Evolutionary conservation across 2,113 vertebrate genomes (phyloP).

Genomic region (Glareola pratincola): DNA sequence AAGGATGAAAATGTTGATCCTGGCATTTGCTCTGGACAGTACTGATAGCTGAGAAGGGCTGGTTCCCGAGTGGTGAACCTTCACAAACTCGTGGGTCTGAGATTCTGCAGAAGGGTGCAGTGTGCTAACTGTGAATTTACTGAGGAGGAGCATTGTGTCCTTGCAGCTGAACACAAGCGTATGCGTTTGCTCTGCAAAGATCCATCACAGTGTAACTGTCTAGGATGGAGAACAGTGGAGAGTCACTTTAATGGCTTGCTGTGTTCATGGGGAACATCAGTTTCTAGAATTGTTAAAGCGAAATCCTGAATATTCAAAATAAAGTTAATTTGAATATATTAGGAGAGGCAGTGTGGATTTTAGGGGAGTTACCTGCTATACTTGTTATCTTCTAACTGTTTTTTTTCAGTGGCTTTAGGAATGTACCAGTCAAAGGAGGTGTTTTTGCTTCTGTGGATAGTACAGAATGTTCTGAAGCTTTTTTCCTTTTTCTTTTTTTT

Average conservation of each 20-base stretch:
- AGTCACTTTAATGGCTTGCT: accelerated
- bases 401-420: background rate
- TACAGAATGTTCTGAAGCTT: background rate
- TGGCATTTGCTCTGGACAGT: background rate
- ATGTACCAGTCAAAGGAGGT: background rate
- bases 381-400: background rate
- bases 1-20: background rate
- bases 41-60: background rate
- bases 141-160: accelerated
- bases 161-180: accelerated
- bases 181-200: accelerated
- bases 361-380: background rate
- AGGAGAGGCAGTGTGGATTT: background rate
- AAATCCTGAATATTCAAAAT: background rate
- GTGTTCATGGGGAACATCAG: accelerated
- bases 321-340: background rate
- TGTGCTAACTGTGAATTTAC: background rate
- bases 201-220: accelerated
- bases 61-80: background rate
- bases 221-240: background rate
- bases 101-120: background rate
- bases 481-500: background rate
- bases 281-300: background rate
- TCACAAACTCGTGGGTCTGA: background rate
- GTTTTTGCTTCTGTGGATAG: background rate